phyloP scores from a whole-genome alignment of 2,113 vertebrate genomes.

The Cavia porcellus region DNA sequence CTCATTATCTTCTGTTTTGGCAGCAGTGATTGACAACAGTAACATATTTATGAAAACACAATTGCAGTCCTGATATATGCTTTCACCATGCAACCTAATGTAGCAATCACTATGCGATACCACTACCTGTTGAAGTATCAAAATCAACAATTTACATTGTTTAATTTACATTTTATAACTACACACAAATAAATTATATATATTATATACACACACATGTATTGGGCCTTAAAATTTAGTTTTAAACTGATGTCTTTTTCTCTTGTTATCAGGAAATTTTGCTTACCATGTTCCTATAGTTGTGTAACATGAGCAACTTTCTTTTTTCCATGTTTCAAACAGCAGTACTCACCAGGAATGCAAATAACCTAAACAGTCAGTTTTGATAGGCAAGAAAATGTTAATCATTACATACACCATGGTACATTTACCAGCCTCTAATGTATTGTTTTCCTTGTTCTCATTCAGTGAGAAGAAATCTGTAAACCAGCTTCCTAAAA shows the following conservation, averaged over 20 bases:
- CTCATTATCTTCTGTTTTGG: constrained; percentile 54
- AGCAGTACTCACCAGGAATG: constrained; percentile 51
- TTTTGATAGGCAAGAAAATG: constrained; percentile 62
- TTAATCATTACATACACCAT: constrained; percentile 56
- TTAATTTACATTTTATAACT: neutral
- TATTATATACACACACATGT: neutral
- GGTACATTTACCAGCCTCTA: constrained; percentile 59
- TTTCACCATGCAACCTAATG: neutral
- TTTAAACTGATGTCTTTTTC: neutral
- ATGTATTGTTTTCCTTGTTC: constrained; percentile 69
- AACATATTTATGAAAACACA: constrained; percentile 63
- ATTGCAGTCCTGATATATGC: constrained; percentile 58
- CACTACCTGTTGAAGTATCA: neutral
- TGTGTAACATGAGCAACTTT: constrained; percentile 50
- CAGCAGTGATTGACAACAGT: constrained; percentile 38
- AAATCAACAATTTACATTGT: neutral
- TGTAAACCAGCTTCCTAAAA: constrained; percentile 72
- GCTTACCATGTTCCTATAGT: neutral
- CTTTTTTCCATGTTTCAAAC: constrained; percentile 56
- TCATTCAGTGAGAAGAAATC: constrained; percentile 70
- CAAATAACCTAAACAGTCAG: constrained; percentile 64
- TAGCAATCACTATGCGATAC: constrained; percentile 15
- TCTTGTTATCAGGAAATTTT: neutral
- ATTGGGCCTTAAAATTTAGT: neutral
- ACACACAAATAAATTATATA: too few relatives aligned